These are phyloP conservation scores for Drosophila bunnanda DNA, from an alignment of 2,888 invertebrate genomes.

Conservation along the genomic window DNA sequence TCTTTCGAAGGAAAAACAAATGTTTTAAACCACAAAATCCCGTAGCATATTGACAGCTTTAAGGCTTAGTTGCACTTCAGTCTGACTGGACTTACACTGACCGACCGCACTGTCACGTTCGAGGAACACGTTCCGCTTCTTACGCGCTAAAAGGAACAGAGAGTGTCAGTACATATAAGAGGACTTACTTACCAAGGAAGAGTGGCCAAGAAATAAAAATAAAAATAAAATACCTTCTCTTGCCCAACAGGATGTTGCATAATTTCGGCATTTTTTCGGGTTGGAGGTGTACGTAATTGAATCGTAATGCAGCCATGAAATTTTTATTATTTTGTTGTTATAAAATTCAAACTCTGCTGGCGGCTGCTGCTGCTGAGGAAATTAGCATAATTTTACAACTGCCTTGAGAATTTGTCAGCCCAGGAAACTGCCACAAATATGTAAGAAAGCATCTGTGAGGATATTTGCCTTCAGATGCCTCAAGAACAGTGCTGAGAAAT, in stretches of 20 bases:
- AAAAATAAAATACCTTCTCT: conserved; percentile 18
- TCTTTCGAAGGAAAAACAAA: conserved; percentile 16
- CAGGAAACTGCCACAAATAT: conserved; percentile 41
- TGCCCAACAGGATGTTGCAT: conserved; percentile 40
- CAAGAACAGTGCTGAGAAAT: conserved; percentile 1
- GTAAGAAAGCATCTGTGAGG: conserved; percentile 16
- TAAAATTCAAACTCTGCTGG: conserved; percentile 59
- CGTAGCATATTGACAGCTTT: conserved; percentile 26
- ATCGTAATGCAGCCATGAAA: conserved; percentile 61
- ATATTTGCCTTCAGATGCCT: neutral
- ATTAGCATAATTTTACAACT: conserved; percentile 69
- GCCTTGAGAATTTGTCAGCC: conserved; percentile 56
- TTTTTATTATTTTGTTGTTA: conserved; percentile 64
- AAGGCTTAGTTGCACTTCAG: conserved; percentile 45
- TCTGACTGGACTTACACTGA: conserved; percentile 33
- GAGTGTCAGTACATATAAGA: conserved; percentile 34
- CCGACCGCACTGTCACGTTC: conserved; percentile 57
- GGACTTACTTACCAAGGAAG: conserved; percentile 35
- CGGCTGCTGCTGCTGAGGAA: conserved; percentile 22
- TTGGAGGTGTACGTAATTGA: conserved; percentile 62
- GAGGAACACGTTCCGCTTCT: conserved; percentile 38
- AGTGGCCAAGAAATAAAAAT: conserved; percentile 14
- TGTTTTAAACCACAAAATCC: conserved; percentile 12
- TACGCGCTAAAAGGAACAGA: conserved; percentile 43
- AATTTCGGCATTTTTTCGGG: conserved; percentile 20